Evolutionary conservation across 2,113 vertebrate genomes (phyloP).

Genomic region (Heteronetta atricapilla): DNA sequence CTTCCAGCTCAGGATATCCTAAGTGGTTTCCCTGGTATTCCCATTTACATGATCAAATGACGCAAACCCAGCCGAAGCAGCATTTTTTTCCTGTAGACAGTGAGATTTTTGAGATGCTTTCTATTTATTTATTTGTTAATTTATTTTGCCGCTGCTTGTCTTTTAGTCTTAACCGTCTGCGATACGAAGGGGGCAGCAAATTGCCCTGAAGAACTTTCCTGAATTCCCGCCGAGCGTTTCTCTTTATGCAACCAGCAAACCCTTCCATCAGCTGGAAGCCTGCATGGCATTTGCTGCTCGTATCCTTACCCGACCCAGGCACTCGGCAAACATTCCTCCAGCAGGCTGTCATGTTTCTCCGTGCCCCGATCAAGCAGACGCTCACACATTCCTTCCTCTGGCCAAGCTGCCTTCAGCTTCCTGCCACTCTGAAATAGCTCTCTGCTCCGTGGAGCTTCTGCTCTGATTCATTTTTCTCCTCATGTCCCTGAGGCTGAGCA

Average conservation of each 20-base stretch:
- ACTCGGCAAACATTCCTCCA: background rate
- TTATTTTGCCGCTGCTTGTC: background rate
- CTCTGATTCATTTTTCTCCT: background rate
- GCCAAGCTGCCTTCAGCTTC: background rate
- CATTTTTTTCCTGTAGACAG: background rate
- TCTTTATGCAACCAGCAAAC: background rate
- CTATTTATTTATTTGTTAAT: too few species aligned
- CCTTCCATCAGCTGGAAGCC: slow-evolving; percentile 8
- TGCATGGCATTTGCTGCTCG: background rate
- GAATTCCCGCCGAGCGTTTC: background rate
- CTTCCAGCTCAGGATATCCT: background rate
- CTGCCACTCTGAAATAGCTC: background rate
- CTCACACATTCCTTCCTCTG: background rate
- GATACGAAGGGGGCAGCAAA: background rate
- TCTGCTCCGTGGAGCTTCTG: background rate
- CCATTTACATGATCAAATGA: too few species aligned
- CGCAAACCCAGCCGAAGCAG: background rate
- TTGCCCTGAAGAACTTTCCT: background rate
- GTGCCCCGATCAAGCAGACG: background rate
- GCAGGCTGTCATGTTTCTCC: background rate
- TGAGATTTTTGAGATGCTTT: accelerated
- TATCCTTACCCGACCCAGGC: slow-evolving; percentile 49
- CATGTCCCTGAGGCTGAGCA: background rate
- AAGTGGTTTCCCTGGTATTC: accelerated
- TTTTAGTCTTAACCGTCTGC: background rate